Evolutionary conservation across 2,888 invertebrate species (phyloP), one percentile per base, ranked within the genome.

Genomic region (Mesorhabditis spiculigera): DNA sequence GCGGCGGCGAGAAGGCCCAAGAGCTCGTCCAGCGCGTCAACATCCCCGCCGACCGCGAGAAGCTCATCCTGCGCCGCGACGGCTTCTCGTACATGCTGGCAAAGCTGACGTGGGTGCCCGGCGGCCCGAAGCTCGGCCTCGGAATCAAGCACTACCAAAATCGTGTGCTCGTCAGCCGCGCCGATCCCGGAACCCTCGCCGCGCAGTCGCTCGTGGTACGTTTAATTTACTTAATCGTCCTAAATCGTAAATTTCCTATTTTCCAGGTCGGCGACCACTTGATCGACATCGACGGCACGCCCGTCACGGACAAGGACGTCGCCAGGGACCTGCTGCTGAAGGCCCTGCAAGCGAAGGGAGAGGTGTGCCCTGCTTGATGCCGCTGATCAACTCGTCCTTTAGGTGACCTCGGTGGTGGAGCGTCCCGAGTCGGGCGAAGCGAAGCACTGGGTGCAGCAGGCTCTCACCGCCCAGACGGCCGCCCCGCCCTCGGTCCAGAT

Each of bases 91-190:
- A 78, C 63, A 75, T 73, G 64, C 63, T 76, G 69, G 73, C 71
- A 28, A 75, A 67, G 63, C 75, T 77, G 68, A 71, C 72, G 45
- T 78, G 77, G 79, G 74, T 69, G n/a, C 73, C 74, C 28, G 75
- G 75, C 42, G 82, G 82, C 16, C 78, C 78, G 16, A 79, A 81
- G 67, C 74, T 82, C 67, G 82, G 82, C 43, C 73, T 82, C 63
- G 80, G 81, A 45, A 82, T 82, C 75, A 79, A 80, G 63, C 80
- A 82, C 69, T 79, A 73, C 75, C 79, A 79, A 73, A 82, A 82
- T 50, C 81, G 81, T 63, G 81, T 82, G 65, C 73, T 82, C n/a
- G 80, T 82, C 4, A 76, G 78, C 16, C 75, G 77, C 61, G 73
- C 73, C 44, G 78, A 80, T 66, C 72, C 75, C 13, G 78, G 78